Conservation (phyloP, 2,888 invertebrate genomes). For the Clanis bilineata region DNA sequence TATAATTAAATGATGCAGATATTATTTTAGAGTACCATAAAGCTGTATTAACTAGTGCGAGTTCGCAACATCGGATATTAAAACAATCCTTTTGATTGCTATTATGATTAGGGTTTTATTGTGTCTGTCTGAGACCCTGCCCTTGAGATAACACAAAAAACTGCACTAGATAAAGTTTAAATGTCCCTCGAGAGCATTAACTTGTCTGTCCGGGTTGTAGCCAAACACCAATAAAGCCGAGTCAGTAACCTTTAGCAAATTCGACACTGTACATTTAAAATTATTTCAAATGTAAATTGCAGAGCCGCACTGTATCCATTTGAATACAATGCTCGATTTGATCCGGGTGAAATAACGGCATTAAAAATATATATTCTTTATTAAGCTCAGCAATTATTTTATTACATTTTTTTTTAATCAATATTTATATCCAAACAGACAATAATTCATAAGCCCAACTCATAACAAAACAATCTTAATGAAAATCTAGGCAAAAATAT, state of each 20-base stretch:
- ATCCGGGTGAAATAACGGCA: too few species aligned
- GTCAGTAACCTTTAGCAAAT: background rate
- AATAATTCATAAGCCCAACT: background rate
- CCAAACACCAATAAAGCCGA: background rate
- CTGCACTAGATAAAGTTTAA: background rate
- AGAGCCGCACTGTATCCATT: too few species aligned
- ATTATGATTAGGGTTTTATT: constrained; percentile 4
- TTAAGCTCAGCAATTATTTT: too few species aligned
- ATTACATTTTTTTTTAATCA: background rate
- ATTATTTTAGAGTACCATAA: too few species aligned
- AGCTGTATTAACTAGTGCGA: background rate
- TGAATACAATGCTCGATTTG: too few species aligned
- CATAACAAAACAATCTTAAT: background rate
- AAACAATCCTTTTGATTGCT: constrained; percentile 9
- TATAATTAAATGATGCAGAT: too few species aligned
- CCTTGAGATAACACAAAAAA: background rate
- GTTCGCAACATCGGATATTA: background rate
- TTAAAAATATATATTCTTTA: too few species aligned
- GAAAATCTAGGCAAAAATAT: background rate
- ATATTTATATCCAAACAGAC: background rate
- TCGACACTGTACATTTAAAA: too few species aligned
- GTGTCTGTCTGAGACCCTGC: background rate
- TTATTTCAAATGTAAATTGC: too few species aligned
- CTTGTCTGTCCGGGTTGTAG: background rate
- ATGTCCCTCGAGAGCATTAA: background rate